phyloP scores from a whole-genome alignment of 1,140 invertebrate genomes.

The Dendrolimus punctatus region DNA sequence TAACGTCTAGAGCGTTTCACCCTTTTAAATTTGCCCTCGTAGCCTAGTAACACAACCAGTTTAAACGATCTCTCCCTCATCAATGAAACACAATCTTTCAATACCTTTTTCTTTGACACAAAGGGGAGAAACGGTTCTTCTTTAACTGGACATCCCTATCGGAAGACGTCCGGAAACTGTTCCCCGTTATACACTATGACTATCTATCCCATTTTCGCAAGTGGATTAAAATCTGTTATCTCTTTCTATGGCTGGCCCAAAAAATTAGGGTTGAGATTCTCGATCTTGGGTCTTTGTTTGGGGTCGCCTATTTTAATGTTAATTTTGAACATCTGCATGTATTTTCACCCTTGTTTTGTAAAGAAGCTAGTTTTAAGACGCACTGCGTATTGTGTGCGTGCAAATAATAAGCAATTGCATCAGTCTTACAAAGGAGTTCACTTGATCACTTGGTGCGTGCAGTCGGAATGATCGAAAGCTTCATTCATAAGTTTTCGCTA shows the following conservation, averaged over 20 bases:
- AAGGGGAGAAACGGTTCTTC: constrained; percentile 5
- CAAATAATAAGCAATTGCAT: too few relatives aligned
- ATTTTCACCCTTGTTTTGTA: too few relatives aligned
- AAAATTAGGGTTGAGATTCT: constrained; percentile 18
- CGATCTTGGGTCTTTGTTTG: constrained; percentile 28
- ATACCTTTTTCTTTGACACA: not conserved
- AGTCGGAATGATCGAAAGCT: too few relatives aligned
- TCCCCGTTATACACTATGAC: constrained; percentile 35
- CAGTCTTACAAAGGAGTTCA: too few relatives aligned
- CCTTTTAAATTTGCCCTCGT: constrained; percentile 15
- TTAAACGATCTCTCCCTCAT: constrained; percentile 4
- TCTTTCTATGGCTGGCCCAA: constrained; percentile 44
- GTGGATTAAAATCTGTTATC: constrained; percentile 12
- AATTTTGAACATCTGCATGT: not conserved
- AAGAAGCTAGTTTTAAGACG: too few relatives aligned
- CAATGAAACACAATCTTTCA: constrained; percentile 6
- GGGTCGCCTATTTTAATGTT: too few relatives aligned
- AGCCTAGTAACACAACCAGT: constrained; percentile 40
- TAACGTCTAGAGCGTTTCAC: not conserved
- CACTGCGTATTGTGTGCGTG: too few relatives aligned
- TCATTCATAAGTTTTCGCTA: too few relatives aligned
- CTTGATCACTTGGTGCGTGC: too few relatives aligned
- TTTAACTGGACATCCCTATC: constrained; percentile 23
- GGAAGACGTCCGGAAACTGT: constrained; percentile 46
- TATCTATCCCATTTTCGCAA: constrained; percentile 26